Base-by-base conservation (phyloP, 2,888 invertebrate genomes). In the Hartigia nigra region DNA sequence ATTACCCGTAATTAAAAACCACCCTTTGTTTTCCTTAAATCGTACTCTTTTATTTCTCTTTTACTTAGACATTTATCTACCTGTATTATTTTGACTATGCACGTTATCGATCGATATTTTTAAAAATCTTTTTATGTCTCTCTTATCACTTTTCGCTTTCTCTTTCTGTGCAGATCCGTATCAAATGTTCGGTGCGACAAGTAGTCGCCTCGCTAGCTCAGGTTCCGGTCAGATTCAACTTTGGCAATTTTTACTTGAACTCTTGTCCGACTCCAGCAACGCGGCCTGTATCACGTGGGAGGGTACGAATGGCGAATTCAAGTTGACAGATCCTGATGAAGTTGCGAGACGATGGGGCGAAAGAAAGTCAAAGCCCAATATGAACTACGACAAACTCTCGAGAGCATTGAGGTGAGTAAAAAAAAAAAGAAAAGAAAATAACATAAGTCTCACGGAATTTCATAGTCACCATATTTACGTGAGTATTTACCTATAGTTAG, bases 341-440 rank as follows among this genome's bases (percentile, higher is more conserved):
- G 98, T 98, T 81, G 99, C 99, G 31, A 94, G 98, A 84, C 94
- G 99, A 88, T 99, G 99, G 99, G 99, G 99, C 79, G 99, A 99
- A 92, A 94, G 99, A 84, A 99, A 99, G 92, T 98, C 98, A 85
- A 99, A 99, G 93, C 99, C 99, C 74, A 99, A 99, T 93, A 99
- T 99, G 99, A 99, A 99, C 93, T 99, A 99, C 93, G 99, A 99
- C 93, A 99, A 99, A 93, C 95, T 99, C 88, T 98, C 98, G 92
- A 95, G 99, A 86, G 99, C 99, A 77, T 94, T 99, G 90, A 96
- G 98, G 95, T 99, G 94, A 93, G 92, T 85, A 74, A 9, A 9
- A 9, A 55, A 9, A 14, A 1, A 14, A 4, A 14, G 1, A 14
- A 4, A 5, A 2, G 5, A 9, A 55, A 9, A 23, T 23, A 9